Percentiles rank a stretch among this genome's conserved stretches.
Conservation (phyloP, 2,113 vertebrate genomes). For the Jaculus jaculus region DNA sequence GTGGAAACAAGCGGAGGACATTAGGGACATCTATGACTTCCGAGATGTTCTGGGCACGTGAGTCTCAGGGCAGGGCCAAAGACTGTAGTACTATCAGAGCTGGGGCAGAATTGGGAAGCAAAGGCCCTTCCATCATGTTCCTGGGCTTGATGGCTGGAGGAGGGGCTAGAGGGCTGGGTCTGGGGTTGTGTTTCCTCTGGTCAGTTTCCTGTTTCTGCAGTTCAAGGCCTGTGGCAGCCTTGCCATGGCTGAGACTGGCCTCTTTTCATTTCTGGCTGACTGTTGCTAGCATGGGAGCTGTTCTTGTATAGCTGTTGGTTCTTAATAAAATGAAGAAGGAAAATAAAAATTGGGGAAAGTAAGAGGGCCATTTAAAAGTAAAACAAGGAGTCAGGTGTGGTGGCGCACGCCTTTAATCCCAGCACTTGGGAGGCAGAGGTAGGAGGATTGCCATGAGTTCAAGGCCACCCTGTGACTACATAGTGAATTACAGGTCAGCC, state of each 20-base stretch:
- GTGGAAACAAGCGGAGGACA: conserved; percentile 88
- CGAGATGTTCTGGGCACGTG: conserved; percentile 89
- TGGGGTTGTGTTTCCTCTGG: conserved; percentile 52
- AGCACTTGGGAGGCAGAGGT: too few species aligned
- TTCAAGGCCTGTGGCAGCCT: not conserved
- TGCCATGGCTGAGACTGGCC: not conserved
- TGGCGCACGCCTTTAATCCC: too few species aligned
- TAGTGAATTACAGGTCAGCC: too few species aligned
- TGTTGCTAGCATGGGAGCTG: not conserved
- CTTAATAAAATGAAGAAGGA: conserved; percentile 1
- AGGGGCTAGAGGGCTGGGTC: not conserved
- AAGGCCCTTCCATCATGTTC: not conserved
- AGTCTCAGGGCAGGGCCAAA: conserved; percentile 13
- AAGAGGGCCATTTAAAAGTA: not conserved
- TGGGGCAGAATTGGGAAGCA: not conserved
- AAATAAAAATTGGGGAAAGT: not conserved
- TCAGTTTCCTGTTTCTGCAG: conserved; percentile 57
- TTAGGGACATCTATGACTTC: conserved; percentile 86
- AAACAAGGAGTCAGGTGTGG: too few species aligned
- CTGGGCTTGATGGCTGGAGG: not conserved
- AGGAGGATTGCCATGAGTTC: too few species aligned
- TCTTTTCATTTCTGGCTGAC: conserved; percentile 14
- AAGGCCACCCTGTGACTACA: too few species aligned
- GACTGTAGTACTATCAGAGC: not conserved
- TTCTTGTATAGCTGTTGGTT: not conserved